phyloP scores from a whole-genome alignment of 2,113 vertebrate genomes.

The Chloroceryle aenea region DNA sequence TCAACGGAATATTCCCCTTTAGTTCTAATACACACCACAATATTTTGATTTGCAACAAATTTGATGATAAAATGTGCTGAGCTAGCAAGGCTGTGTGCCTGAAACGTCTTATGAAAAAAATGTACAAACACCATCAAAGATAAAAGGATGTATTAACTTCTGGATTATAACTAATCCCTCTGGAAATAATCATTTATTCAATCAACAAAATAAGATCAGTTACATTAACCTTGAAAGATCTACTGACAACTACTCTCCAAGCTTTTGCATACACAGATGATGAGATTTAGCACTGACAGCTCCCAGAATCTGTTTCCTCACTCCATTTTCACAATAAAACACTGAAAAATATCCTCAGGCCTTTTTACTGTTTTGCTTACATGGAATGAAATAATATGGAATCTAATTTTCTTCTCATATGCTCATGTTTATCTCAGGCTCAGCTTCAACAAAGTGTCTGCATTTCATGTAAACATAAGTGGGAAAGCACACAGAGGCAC shows the following conservation, averaged over 20 bases:
- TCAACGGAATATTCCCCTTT: background rate
- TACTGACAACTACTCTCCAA: background rate
- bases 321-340: background rate
- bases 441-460: background rate
- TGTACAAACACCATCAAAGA: constrained; percentile 3
- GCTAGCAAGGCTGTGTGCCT: background rate
- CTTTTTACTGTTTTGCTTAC: background rate
- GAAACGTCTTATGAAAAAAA: constrained; percentile 5
- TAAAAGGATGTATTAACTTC: constrained; percentile 34
- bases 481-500: background rate
- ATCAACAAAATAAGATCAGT: constrained; percentile 33
- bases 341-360: background rate
- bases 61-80: constrained; percentile 15
- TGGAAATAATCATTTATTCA: constrained; percentile 63
- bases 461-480: background rate
- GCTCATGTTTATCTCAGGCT: background rate
- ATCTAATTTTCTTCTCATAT: background rate
- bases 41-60: background rate
- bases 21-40: background rate
- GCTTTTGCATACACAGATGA: background rate
- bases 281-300: background rate
- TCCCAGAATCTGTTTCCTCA: background rate
- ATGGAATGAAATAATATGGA: background rate
- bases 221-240: constrained; percentile 36
- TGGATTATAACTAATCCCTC: constrained; percentile 47